A percentile compares a stretch with the other conserved stretches of the same genome.
These are phyloP conservation scores for Artibeus lituratus DNA, from an alignment of 2,797 vertebrate genomes.

Conservation along the genomic window DNA sequence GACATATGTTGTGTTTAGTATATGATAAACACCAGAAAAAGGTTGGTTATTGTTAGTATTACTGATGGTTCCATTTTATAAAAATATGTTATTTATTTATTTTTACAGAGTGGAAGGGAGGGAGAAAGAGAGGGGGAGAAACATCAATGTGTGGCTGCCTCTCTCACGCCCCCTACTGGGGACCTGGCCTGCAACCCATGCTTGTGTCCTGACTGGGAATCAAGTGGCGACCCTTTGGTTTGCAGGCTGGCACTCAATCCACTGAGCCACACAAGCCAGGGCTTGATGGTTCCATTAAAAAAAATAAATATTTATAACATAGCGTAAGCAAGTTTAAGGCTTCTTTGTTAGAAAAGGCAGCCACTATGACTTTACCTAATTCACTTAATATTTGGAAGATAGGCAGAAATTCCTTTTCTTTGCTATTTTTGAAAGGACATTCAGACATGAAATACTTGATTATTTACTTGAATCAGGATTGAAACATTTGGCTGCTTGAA, in stretches of 20 bases:
- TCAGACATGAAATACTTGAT: constrained; percentile 51
- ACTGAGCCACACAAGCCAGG: no score
- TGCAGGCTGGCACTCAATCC: no score
- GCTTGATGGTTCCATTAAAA: background rate
- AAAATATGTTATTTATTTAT: no score
- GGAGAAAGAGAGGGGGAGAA: no score
- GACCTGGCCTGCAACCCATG: no score
- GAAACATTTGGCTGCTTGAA: constrained; percentile 50
- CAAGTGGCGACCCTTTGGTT: no score
- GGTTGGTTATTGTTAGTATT: background rate
- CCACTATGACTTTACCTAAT: background rate
- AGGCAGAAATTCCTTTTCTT: background rate
- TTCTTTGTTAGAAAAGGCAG: background rate
- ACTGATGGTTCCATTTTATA: background rate
- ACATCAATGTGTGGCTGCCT: no score
- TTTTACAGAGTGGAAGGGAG: no score
- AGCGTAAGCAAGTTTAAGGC: background rate
- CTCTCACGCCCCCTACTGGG: no score
- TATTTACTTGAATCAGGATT: constrained; percentile 61
- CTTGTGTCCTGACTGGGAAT: no score
- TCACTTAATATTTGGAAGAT: constrained; percentile 15
- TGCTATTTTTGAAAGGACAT: constrained; percentile 26
- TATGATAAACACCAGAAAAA: background rate
- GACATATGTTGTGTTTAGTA: background rate
- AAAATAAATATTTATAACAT: constrained; percentile 36